Evolutionary conservation across 2,113 vertebrate species (phyloP).

Genomic region (Romanogobio albipinnatus): DNA sequence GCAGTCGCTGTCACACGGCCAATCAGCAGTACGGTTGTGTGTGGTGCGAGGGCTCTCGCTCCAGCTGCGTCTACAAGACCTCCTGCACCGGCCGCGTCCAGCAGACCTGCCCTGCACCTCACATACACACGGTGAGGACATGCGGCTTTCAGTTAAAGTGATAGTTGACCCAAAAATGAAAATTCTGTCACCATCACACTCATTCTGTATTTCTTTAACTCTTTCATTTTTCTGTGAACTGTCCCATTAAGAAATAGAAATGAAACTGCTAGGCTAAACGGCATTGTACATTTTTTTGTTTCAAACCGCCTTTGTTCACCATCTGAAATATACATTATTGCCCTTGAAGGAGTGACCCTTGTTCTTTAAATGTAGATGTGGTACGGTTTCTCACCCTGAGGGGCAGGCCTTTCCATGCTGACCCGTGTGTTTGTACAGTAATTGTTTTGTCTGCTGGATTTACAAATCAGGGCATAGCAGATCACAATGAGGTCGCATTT

Average conservation of each 20-base stretch:
- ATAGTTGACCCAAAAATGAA: neutral
- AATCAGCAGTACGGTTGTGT: constrained; percentile 85
- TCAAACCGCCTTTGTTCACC: no score
- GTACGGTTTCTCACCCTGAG: neutral
- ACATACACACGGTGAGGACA: constrained; percentile 83
- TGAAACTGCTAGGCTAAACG: neutral
- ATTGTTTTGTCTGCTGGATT: neutral
- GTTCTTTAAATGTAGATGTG: neutral
- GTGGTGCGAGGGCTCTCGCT: constrained; percentile 84
- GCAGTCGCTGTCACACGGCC: constrained; percentile 93
- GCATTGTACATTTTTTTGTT: neutral
- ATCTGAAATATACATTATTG: neutral
- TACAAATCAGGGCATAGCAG: neutral
- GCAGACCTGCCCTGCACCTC: constrained; percentile 88
- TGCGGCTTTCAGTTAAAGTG: neutral
- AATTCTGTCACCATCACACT: neutral
- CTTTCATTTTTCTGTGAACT: neutral
- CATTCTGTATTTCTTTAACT: neutral
- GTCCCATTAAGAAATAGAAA: neutral
- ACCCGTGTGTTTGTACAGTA: neutral
- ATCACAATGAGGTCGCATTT: neutral
- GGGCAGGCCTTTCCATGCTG: neutral
- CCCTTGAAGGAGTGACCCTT: neutral
- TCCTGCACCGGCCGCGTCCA: constrained; percentile 83
- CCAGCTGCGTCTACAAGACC: constrained; percentile 82